These are phyloP conservation scores for Drymonia ruficornis DNA, from an alignment of 2,888 invertebrate genomes.

Conservation along the genomic window DNA sequence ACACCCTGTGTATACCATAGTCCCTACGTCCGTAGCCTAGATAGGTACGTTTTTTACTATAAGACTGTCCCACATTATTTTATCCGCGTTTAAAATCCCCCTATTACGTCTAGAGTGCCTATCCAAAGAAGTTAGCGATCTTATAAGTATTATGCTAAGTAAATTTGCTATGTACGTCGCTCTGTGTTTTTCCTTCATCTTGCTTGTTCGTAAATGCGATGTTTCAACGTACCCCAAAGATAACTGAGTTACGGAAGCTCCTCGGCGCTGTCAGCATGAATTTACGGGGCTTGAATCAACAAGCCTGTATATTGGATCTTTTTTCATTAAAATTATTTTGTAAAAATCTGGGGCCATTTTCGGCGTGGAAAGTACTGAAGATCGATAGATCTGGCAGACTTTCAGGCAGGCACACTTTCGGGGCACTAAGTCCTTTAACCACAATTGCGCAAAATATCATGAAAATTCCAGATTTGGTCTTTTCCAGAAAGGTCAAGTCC, in stretches of 20 bases:
- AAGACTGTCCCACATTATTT: not conserved
- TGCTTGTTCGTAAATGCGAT: slow-evolving; percentile 43
- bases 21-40: too few species aligned
- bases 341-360: slow-evolving; percentile 22
- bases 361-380: too few species aligned
- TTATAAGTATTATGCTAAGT: slow-evolving; percentile 49
- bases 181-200: slow-evolving; percentile 42
- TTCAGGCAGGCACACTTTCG: too few species aligned
- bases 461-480: too few species aligned
- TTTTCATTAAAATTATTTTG: slow-evolving; percentile 34
- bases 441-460: too few species aligned
- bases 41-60: too few species aligned
- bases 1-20: too few species aligned
- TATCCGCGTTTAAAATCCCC: slow-evolving; percentile 20
- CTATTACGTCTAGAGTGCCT: slow-evolving; percentile 36
- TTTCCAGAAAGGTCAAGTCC: too few species aligned
- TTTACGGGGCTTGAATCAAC: slow-evolving; percentile 36
- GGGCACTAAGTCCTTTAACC: too few species aligned
- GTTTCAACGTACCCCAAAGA: slow-evolving; percentile 46
- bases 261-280: slow-evolving; percentile 33
- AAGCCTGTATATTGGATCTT: slow-evolving; percentile 29
- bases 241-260: slow-evolving; percentile 48
- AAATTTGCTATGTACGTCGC: slow-evolving; percentile 45
- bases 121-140: slow-evolving; percentile 45
- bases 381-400: too few species aligned